A percentile compares a stretch with the other conserved stretches of the same genome.
phyloP scores from a whole-genome alignment of 1,140 invertebrate genomes.

The Atopsyche davidsoni region DNA sequence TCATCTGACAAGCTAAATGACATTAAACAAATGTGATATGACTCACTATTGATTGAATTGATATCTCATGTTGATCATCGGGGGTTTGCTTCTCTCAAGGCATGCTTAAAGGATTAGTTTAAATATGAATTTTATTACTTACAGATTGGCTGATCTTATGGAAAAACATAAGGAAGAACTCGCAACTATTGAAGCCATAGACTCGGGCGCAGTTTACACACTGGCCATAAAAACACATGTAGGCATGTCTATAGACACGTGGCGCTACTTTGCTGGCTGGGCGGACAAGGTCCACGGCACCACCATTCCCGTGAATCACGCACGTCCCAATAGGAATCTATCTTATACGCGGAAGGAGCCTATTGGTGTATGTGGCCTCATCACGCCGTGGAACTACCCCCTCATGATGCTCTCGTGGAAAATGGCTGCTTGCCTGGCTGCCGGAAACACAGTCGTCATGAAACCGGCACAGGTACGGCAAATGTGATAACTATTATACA shows the following conservation, averaged over 20 bases:
- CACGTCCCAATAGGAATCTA: slow-evolving; percentile 84
- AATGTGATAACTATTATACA: background rate
- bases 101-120: too few relatives aligned
- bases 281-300: slow-evolving; percentile 91
- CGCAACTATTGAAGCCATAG: slow-evolving; percentile 86
- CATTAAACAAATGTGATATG: too few relatives aligned
- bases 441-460: slow-evolving; percentile 89
- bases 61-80: too few relatives aligned
- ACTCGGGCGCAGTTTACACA: slow-evolving; percentile 93
- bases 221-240: slow-evolving; percentile 90
- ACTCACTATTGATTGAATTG: too few relatives aligned
- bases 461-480: slow-evolving; percentile 79
- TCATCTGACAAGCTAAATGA: too few relatives aligned
- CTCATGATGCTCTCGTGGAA: slow-evolving; percentile 99
- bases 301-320: slow-evolving; percentile 83
- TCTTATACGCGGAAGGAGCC: slow-evolving; percentile 86
- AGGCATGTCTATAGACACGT: slow-evolving; percentile 90
- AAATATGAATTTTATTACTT: slow-evolving; percentile 20
- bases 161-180: slow-evolving; percentile 89
- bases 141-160: slow-evolving; percentile 86
- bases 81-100: too few relatives aligned
- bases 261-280: slow-evolving; percentile 91
- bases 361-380: slow-evolving; percentile 85
- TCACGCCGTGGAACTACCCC: slow-evolving; percentile 98
- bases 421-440: slow-evolving; percentile 90